Base-by-base conservation (phyloP, 2,888 invertebrate genomes). In the Lysandra coridon region DNA sequence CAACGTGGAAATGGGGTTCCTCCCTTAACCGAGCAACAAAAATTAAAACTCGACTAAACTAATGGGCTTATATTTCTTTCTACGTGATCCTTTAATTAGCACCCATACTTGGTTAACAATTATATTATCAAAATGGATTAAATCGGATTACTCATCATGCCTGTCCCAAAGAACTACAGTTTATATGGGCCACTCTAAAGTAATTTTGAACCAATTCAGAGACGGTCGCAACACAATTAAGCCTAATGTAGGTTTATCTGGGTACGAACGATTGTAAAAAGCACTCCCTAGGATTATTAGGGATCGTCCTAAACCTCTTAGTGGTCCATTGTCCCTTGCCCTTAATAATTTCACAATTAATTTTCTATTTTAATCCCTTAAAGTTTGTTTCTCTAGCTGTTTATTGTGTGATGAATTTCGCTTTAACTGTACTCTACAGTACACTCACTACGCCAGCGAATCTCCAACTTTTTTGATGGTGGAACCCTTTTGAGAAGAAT, bases 241-340 rank as follows among this genome's bases (percentile, higher is more conserved):
- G 12, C 57, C 30, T 76, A 75, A 76, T 76, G 57, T 76, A 30
- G 76, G 76, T 57, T 76, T 49, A 76, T 76, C 76, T 73, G 78
- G 76, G 74, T 73, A 78, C 37, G 86, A 84, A 84, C 80, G 79
- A 82, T 81, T 80, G 85, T 86, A 87, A 88, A 88, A 89, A 90
- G 87, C 85, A 83, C 85, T 81, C 85, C 83, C 84, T 84, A 85
- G 79, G 86, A 88, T 88, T 89, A 87, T 87, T 85, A 84, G 83
- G 83, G 86, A 88, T 87, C 76, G 44, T 23, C 44, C 74, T 74
- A 74, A 74, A 74, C 74, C 74, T 74, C 44, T 74, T 74, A 74
- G 76, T 33, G 57, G 76, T 33, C 76, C 53, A 76, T 82, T 81
- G 80, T 78, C 82, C 84, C 82, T 83, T 83, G 81, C 79, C 81